Percentiles rank a stretch among this genome's conserved stretches.
Conservation (phyloP, 2,113 vertebrate genomes). For the Balaenoptera acutorostrata region DNA sequence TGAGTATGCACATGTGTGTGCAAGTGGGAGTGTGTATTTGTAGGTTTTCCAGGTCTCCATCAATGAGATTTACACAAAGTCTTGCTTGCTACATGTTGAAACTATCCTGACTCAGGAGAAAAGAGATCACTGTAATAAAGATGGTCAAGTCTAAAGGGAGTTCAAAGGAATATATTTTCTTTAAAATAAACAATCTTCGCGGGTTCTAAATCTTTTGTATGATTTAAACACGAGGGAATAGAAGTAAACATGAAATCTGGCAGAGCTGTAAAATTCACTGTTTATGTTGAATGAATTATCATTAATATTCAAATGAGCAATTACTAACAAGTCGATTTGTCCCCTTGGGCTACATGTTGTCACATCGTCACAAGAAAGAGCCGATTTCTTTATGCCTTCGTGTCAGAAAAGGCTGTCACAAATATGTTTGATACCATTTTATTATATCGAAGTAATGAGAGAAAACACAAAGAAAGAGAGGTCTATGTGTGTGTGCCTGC, state of each 20-base stretch:
- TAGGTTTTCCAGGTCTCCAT: not conserved
- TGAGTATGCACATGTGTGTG: not conserved
- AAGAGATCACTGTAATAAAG: not conserved
- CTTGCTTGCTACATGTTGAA: not conserved
- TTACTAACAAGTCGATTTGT: conserved; percentile 42
- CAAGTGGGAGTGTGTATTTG: rapidly evolving
- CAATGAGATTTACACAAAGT: not conserved
- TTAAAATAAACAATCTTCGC: not conserved
- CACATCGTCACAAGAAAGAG: not conserved
- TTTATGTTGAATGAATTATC: conserved; percentile 29
- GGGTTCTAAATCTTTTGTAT: not conserved
- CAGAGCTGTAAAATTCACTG: not conserved
- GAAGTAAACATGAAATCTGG: conserved; percentile 11
- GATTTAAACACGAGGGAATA: not conserved
- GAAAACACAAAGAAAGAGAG: not conserved
- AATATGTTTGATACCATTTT: not conserved
- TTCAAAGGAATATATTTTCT: conserved; percentile 16
- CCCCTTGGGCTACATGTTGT: conserved; percentile 20
- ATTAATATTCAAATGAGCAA: conserved; percentile 61
- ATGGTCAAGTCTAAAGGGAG: not conserved
- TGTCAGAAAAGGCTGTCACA: not conserved
- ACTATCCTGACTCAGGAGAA: not conserved
- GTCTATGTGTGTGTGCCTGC: not conserved
- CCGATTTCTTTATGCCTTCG: conserved; percentile 5
- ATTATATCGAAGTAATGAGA: not conserved